Base-by-base conservation (phyloP, 1,140 invertebrate genomes). In the Papilio machaon region DNA sequence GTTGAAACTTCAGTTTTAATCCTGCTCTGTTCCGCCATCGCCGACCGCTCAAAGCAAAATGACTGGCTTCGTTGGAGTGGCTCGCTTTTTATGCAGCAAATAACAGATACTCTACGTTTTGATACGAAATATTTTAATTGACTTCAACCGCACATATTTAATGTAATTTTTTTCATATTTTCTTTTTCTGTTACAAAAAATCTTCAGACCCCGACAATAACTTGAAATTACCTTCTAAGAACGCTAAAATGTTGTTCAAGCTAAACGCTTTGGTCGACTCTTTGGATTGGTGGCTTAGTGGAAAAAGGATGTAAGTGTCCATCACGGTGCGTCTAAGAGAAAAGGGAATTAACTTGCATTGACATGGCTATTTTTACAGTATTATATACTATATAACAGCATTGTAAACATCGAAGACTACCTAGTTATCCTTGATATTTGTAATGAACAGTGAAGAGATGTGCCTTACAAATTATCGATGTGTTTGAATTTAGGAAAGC, bases 1-100 rank as follows among this genome's bases (percentile, higher is more conserved):
- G 74, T 76, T 76, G 46, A 76, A 76, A 76, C 74, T 76, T 52
- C 73, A 74, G 47, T 76, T 76, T 76, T 76, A 76, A 76, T 76
- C 74, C 74, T 52, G 23, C 54, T 58, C 54, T 58, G 54, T 58
- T 58, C 54, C 54, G n/a, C 74, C 46, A 52, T 76, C 19, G 46
- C 74, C 74, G 46, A 76, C 46, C 74, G 46, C 74, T 73, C 73
- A 73, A 43, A 73, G 73, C 73, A 46, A 73, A 43, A 73, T 73
- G 73, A 73, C 30, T 73, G 38, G 73, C 46, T 76, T 19, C 74
- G 19, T 11, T 76, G 74, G 74, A 76, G 46, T 76, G 74, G 54
- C 54, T 47, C 43, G 74, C 46, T 76, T 76, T 74, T 76, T 52
- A 52, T 23, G 47, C n/a, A 52, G 74, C n/a, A 49, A 76, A 76